Base-by-base conservation (phyloP, 2,888 invertebrate species). In the Adela reaumurella region DNA sequence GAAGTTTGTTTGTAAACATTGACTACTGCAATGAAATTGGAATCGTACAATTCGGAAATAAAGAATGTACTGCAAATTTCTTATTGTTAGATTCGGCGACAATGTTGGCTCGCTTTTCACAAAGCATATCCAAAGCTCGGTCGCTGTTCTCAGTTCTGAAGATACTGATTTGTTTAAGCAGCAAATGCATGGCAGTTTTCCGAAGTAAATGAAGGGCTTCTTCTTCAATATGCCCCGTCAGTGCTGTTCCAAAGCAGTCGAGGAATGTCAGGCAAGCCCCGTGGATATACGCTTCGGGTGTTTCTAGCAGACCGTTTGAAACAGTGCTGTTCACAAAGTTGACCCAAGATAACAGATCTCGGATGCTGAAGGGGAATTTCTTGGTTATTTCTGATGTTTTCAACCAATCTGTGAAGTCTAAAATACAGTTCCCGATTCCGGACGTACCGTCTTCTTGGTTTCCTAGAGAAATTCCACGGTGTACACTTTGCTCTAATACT, bases 261-360 rank as follows among this genome's bases (percentile, higher is more conserved):
- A 97, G 74, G 60, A 97, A 94, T 0, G 94, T 92, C 55, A 97
- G 84, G 64, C 88, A 90, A 43, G 94, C 92, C 1, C 98, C 98
- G 61, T 97, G 96, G 19, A 93, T 81, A 55, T 91, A 92, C 2
- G 93, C 89, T 58, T 88, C 86, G 0, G 74, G 65, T 0, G 83
- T 62, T 42, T 79, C 77, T 41, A 84, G 60, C 49, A 70, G 59
- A 1, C 66, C 58, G 56, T 69, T 76, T 1, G 59, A 61, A 10
- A 74, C 72, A 41, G 84, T 84, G 11, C 67, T 66, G 64, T 95
- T 94, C 52, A 97, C 87, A 63, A 97, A 98, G 55, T 88, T 78
- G 0, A 94, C 90, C 97, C 97, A 98, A 0, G 93, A 89, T 19
- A 97, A 72, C 50, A 97, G 82, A 67, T 98, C 97, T 58, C 98